Percentiles rank a stretch among this genome's conserved stretches.
phyloP scores from a whole-genome alignment of 2,888 invertebrate genomes.

The Cerceris rybyensis region DNA sequence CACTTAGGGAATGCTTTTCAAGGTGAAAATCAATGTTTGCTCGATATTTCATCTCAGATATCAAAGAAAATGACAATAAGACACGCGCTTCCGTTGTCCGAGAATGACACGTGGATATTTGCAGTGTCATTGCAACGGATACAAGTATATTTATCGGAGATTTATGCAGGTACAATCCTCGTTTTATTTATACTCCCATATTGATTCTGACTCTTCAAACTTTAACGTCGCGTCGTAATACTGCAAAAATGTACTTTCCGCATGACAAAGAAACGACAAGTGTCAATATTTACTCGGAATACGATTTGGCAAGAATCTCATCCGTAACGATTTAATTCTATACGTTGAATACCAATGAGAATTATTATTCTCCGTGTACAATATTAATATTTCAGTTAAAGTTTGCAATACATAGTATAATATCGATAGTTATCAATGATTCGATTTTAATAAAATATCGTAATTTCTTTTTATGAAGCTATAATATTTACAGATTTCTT shows the following conservation, averaged over 20 bases:
- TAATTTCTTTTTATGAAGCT: no score
- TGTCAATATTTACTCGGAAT: neutral
- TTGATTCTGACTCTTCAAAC: neutral
- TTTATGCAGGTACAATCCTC: neutral
- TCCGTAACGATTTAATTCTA: neutral
- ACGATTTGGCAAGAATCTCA: no score
- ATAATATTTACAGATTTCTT: no score
- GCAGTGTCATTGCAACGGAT: neutral
- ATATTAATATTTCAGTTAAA: neutral
- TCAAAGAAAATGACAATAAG: neutral
- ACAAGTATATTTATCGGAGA: neutral
- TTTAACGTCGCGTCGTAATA: neutral
- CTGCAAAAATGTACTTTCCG: neutral
- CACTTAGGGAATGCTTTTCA: neutral
- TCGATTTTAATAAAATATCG: no score
- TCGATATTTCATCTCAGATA: neutral
- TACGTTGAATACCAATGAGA: neutral
- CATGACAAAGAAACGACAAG: neutral
- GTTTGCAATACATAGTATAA: no score
- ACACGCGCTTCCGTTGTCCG: neutral
- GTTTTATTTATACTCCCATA: neutral
- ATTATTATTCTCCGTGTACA: neutral
- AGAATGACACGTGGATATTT: neutral
- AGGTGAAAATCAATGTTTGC: neutral
- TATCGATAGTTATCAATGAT: no score